Percentiles rank a stretch among this genome's conserved stretches.
phyloP scores from a whole-genome alignment of 2,888 invertebrate genomes.

The Toxonevra muliebris region DNA sequence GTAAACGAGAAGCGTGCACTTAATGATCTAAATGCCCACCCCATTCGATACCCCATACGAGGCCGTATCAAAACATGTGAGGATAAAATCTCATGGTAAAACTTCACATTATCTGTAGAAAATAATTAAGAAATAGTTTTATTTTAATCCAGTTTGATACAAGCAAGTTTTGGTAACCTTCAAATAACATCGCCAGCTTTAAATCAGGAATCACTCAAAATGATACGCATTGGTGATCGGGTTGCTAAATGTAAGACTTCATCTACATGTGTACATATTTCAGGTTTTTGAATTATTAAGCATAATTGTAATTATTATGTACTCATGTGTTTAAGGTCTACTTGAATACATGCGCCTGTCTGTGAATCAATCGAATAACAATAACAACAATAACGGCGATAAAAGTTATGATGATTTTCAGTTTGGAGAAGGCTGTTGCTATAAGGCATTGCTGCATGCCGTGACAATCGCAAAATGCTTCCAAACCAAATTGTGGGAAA shows the following conservation, averaged over 20 bases:
- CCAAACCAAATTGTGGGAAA: constrained; percentile 77
- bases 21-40: constrained; percentile 74
- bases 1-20: constrained; percentile 75
- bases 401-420: constrained; percentile 42
- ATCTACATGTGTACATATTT: neutral
- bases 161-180: constrained; percentile 77
- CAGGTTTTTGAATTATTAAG: neutral
- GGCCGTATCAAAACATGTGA: constrained; percentile 76
- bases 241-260: constrained; percentile 72
- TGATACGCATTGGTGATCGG: constrained; percentile 74
- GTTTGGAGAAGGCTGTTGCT: constrained; percentile 50
- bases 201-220: constrained; percentile 74
- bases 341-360: constrained; percentile 68
- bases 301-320: neutral
- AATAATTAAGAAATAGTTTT: neutral
- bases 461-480: constrained; percentile 75
- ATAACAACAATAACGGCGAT: too few relatives aligned
- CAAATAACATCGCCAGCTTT: constrained; percentile 75
- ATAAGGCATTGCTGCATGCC: constrained; percentile 69
- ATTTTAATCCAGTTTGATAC: constrained; percentile 71
- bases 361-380: constrained; percentile 43
- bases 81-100: constrained; percentile 82
- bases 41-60: constrained; percentile 75
- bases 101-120: neutral
- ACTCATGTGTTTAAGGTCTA: constrained; percentile 65